Evolutionary conservation across 2,113 vertebrate genomes (phyloP), one percentile per base, ranked within the genome.

Genomic region (Dunckerocampus dactyliophorus): DNA sequence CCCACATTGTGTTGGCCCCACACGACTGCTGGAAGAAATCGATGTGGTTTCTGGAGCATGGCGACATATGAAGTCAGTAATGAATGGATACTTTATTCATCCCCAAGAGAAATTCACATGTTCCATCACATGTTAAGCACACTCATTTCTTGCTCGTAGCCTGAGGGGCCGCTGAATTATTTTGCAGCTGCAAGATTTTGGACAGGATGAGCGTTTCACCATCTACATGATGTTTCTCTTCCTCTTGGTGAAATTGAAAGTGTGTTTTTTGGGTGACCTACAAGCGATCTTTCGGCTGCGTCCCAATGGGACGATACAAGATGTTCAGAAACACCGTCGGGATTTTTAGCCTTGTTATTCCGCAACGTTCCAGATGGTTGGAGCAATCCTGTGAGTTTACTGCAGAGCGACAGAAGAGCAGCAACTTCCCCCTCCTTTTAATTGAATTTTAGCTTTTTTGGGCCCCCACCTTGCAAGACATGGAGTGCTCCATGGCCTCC

Each of bases 311-410:
- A 58, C 47, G 63, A 72, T 45, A 56, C 21, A 6, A 22, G 51
- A 59, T 65, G 47, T 54, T 72, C 20, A 6, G 22, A 72, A 74
- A 66, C 1, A 42, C 63, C 54, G 42, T 20, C 0, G 11, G 71
- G 59, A 53, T 28, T 68, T 69, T 69, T 34, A 0, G 0, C 46
- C 49, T 34, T 48, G 54, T 58, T 53, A 42, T 56, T 61, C 71
- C 49, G 47, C 57, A 42, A 76, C 65, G 73, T 82, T 84, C 75
- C 84, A 82, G 84, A 84, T 81, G 77, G 64, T 4, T 49, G 42
- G 50, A 68, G 52, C 69, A 81, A 57, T 75, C 75, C 73, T 46
- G 0, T 14, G 71, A 34, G 56, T 52, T 82, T 0, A 3, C 62
- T 69, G 64, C 59, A 65, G 61, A 63, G 57, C 48, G 70, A 71